Evolutionary conservation across 2,888 invertebrate genomes (phyloP).

Genomic region (Drosophila ochracea): DNA sequence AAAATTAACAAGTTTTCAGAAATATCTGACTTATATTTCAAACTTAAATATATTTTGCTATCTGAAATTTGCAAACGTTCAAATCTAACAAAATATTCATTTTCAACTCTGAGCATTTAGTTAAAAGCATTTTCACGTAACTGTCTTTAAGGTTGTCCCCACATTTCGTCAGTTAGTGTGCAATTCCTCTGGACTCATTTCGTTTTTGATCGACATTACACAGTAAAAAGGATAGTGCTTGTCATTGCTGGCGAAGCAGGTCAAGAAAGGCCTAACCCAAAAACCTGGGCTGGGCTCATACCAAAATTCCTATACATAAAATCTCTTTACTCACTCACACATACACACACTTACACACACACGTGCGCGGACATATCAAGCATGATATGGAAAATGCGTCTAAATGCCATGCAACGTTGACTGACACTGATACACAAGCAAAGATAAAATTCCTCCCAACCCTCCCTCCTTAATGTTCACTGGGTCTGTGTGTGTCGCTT

Average conservation of each 20-base stretch:
- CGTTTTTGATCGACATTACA: conserved; percentile 29
- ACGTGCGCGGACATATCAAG: not conserved
- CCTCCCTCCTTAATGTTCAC: not conserved
- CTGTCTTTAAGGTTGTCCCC: conserved; percentile 24
- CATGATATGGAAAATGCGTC: conserved; percentile 39
- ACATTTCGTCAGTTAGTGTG: conserved; percentile 44
- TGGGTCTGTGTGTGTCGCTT: conserved; percentile 11
- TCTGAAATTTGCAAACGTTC: not conserved
- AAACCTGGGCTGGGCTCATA: conserved; percentile 12
- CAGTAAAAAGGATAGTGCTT: conserved; percentile 34
- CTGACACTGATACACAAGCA: conserved; percentile 21
- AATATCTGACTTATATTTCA: not conserved
- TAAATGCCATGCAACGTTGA: conserved; percentile 33
- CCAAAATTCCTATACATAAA: conserved; percentile 18
- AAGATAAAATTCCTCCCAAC: conserved; percentile 33
- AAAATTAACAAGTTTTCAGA: not conserved
- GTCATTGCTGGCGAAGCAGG: conserved; percentile 49
- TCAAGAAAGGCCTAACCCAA: conserved; percentile 37
- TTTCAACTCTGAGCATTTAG: not conserved
- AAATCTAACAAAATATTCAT: not conserved
- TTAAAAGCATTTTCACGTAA: conserved; percentile 49
- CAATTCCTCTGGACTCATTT: conserved; percentile 10
- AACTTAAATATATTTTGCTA: not conserved
- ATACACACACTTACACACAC: not conserved
- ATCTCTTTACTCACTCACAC: conserved; percentile 30